Conservation (phyloP, 2,113 vertebrate genomes). For the Misgurnus anguillicaudatus region DNA sequence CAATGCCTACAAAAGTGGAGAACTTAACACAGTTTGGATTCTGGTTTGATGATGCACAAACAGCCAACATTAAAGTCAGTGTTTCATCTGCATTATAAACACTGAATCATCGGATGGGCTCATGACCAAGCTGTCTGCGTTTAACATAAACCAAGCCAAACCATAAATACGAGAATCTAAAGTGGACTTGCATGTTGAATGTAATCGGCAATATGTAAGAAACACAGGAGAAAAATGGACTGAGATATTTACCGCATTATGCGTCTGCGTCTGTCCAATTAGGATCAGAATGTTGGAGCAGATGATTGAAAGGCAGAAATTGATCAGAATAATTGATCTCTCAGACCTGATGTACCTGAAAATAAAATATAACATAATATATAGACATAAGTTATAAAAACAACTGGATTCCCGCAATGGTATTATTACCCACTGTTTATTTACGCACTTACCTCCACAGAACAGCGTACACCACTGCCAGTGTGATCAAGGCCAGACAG, state of each 20-base stretch:
- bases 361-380: slow-evolving; percentile 44
- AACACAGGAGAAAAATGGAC: neutral
- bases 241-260: slow-evolving; percentile 86
- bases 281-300: slow-evolving; percentile 98
- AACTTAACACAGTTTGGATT: neutral
- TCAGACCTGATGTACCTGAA: slow-evolving; percentile 96
- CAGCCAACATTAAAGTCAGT: neutral
- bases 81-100: slow-evolving; percentile 7
- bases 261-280: slow-evolving; percentile 97
- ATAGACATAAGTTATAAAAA: neutral
- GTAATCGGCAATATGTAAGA: neutral
- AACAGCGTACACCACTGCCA: slow-evolving; percentile 93
- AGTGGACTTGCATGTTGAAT: slow-evolving; percentile 14
- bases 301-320: slow-evolving; percentile 99
- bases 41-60: neutral
- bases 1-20: slow-evolving; percentile 17
- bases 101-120: neutral
- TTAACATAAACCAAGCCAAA: neutral
- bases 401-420: neutral
- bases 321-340: slow-evolving; percentile 97
- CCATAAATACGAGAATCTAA: neutral
- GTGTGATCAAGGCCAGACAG: slow-evolving; percentile 93
- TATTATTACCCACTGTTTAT: neutral
- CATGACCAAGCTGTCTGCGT: neutral
- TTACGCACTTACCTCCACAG: slow-evolving; percentile 89